Conservation (phyloP, 2,797 vertebrate genomes). For the Epinephelus malabaricus region DNA sequence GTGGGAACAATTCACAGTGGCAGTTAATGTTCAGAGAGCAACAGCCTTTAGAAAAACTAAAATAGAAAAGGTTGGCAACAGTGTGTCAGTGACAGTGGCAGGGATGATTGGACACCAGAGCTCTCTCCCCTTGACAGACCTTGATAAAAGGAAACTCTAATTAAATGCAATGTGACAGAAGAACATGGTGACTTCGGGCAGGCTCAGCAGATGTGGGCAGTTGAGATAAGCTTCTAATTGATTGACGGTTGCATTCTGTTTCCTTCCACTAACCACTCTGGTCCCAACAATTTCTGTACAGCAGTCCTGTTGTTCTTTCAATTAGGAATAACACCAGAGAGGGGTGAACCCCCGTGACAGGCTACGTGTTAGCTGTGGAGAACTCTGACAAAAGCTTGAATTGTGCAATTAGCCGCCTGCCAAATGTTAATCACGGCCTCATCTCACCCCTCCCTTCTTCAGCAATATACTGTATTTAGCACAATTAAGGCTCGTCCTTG, state of each 20-base stretch:
- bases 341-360: slow-evolving; percentile 12
- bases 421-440: slow-evolving; percentile 32
- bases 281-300: slow-evolving; percentile 17
- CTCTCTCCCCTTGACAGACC: slow-evolving; percentile 48
- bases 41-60: slow-evolving; percentile 34
- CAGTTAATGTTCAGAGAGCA: slow-evolving; percentile 39
- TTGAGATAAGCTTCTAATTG: slow-evolving; percentile 41
- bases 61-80: slow-evolving; percentile 38
- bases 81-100: slow-evolving; percentile 35
- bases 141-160: slow-evolving; percentile 55
- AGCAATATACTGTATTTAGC: not conserved
- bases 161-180: slow-evolving; percentile 61
- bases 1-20: slow-evolving; percentile 22
- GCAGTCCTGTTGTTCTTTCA: slow-evolving; percentile 34
- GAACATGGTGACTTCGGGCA: slow-evolving; percentile 38
- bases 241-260: slow-evolving; percentile 46
- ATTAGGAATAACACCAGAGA: slow-evolving; percentile 22
- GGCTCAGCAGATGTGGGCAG: slow-evolving; percentile 39
- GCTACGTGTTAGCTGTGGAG: slow-evolving; percentile 10
- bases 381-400: slow-evolving; percentile 40
- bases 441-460: not conserved
- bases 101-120: slow-evolving; percentile 55
- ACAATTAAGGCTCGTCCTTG: not conserved
- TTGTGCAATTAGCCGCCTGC: slow-evolving; percentile 38
- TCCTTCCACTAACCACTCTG: slow-evolving; percentile 7